Conservation (phyloP, 1,140 invertebrate species). For the Drosophila setifemur region DNA sequence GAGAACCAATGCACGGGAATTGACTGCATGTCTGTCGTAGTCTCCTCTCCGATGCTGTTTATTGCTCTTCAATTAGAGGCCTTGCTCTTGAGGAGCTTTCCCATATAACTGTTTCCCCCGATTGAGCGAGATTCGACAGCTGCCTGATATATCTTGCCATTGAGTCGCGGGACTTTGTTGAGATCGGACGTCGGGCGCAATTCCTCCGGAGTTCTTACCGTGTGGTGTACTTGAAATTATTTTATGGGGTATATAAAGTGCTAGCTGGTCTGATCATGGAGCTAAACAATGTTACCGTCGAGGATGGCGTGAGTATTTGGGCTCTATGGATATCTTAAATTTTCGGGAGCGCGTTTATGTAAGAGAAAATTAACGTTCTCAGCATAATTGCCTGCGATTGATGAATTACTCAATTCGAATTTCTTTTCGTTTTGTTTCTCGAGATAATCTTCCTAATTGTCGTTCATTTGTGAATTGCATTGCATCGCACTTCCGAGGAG, state of each 20-base stretch:
- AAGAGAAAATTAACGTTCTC: slow-evolving; percentile 31
- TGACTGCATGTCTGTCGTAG: not conserved
- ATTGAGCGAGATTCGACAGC: slow-evolving; percentile 58
- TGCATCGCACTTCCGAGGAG: not conserved
- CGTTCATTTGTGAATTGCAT: not conserved
- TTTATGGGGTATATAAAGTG: slow-evolving; percentile 35
- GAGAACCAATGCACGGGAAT: not conserved
- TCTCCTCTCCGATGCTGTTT: slow-evolving; percentile 8
- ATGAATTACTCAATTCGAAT: slow-evolving; percentile 5
- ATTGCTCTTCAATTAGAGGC: slow-evolving; percentile 22
- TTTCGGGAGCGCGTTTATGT: slow-evolving; percentile 36
- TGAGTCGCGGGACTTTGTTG: slow-evolving; percentile 29
- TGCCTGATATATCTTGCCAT: slow-evolving; percentile 40
- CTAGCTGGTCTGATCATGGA: slow-evolving; percentile 45
- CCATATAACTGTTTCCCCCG: slow-evolving; percentile 24
- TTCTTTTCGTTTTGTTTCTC: slow-evolving; percentile 14
- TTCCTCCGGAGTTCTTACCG: slow-evolving; percentile 1
- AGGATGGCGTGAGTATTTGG: slow-evolving; percentile 33
- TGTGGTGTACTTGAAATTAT: slow-evolving; percentile 4
- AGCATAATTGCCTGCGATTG: slow-evolving; percentile 21
- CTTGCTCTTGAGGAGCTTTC: slow-evolving; percentile 1
- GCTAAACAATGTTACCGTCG: slow-evolving; percentile 49
- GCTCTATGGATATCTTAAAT: not conserved
- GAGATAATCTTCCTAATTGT: slow-evolving; percentile 11
- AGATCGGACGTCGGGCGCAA: slow-evolving; percentile 19